Evolutionary conservation across 2,113 vertebrate species (phyloP).

Genomic region (Macrotus californicus): DNA sequence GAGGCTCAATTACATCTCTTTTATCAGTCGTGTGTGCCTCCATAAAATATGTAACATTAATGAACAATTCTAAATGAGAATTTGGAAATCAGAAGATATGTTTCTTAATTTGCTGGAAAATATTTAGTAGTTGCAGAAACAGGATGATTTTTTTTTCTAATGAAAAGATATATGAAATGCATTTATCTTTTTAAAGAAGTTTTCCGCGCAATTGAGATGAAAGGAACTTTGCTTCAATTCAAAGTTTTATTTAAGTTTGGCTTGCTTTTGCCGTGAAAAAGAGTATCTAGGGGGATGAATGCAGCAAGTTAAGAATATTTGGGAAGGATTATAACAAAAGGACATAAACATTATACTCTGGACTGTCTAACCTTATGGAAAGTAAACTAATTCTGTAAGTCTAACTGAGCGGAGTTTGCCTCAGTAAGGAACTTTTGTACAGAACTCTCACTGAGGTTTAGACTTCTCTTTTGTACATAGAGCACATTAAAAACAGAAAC

Average conservation of each 20-base stretch:
- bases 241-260: neutral
- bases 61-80: neutral
- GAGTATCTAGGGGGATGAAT: neutral
- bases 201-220: neutral
- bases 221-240: neutral
- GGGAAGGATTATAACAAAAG: neutral
- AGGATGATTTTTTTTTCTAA: neutral
- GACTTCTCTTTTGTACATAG: neutral
- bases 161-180: neutral
- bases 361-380: neutral
- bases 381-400: neutral
- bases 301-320: neutral
- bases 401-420: neutral
- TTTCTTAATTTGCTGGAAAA: neutral
- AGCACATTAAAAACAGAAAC: neutral
- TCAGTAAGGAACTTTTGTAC: conserved; percentile 6
- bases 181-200: neutral
- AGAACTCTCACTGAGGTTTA: neutral
- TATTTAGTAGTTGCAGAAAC: neutral
- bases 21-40: neutral
- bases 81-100: neutral
- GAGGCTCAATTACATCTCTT: neutral
- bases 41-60: conserved; percentile 28
- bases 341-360: neutral
- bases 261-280: neutral